These are phyloP conservation scores for Epinotia nisella DNA, from an alignment of 2,888 invertebrate genomes.

Conservation along the genomic window DNA sequence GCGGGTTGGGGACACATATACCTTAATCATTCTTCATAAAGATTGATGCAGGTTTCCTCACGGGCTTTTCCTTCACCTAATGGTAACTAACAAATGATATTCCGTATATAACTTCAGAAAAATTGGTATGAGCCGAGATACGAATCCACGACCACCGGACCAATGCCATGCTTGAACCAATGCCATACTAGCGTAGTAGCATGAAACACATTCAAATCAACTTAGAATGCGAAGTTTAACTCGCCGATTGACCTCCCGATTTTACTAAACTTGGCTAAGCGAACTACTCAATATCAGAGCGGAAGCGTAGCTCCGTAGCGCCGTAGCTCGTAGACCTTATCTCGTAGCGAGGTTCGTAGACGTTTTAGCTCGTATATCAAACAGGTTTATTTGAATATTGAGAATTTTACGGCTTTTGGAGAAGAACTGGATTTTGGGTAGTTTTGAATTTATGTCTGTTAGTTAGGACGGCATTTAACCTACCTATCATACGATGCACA, in stretches of 20 bases:
- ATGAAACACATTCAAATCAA: not conserved
- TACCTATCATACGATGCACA: not conserved
- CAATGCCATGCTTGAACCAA: too few species aligned
- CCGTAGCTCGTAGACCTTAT: not conserved
- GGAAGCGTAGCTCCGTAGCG: not conserved
- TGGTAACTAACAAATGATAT: too few species aligned
- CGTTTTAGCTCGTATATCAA: not conserved
- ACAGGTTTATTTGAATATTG: conserved; percentile 4
- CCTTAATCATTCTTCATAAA: too few species aligned
- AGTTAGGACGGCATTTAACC: not conserved
- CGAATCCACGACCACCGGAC: too few species aligned
- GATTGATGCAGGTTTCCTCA: too few species aligned
- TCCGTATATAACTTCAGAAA: too few species aligned
- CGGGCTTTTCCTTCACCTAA: too few species aligned
- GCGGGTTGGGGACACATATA: too few species aligned
- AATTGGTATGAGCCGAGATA: too few species aligned
- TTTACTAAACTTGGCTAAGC: not conserved
- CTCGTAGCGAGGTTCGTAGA: conserved; percentile 1
- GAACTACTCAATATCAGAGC: not conserved
- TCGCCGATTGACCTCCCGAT: not conserved
- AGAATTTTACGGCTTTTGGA: not conserved
- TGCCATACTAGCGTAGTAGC: too few species aligned
- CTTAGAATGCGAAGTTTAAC: not conserved
- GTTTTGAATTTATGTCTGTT: not conserved
- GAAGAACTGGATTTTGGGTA: not conserved